Evolutionary conservation across 2,113 vertebrate species (phyloP).

Genomic region (Elephantulus edwardii): DNA sequence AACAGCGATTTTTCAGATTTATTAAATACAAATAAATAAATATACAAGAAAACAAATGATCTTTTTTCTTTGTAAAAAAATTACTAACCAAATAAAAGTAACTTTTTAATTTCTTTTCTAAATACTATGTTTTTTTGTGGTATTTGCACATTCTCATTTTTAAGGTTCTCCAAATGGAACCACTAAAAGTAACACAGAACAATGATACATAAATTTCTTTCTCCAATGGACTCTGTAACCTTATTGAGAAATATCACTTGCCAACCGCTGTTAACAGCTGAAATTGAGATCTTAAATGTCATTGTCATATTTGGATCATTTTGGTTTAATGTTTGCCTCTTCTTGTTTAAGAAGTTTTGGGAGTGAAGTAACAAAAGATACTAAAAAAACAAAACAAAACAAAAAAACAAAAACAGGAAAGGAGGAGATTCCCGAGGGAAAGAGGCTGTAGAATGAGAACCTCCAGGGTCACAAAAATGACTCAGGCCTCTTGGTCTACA

Average conservation of each 20-base stretch:
- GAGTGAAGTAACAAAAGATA: not conserved
- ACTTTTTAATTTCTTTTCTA: not conserved
- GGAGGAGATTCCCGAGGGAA: not conserved
- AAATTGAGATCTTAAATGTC: conserved; percentile 14
- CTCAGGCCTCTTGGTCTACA: not conserved
- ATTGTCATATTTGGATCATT: not conserved
- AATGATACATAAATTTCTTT: not conserved
- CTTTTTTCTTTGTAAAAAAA: conserved; percentile 25
- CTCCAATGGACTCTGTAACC: not conserved
- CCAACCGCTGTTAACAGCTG: not conserved
- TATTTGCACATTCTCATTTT: not conserved
- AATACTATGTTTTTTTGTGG: not conserved
- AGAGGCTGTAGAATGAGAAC: not conserved
- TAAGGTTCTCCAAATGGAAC: not conserved
- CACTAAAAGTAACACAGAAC: not conserved
- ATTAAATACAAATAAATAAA: conserved; percentile 10
- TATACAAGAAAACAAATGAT: not conserved
- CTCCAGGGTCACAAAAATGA: not conserved
- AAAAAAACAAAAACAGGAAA: not conserved
- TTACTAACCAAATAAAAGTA: conserved; percentile 6
- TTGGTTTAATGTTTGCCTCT: not conserved
- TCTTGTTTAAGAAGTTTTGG: not conserved
- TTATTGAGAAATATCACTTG: not conserved
- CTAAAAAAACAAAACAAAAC: no score
- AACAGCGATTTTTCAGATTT: not conserved